Conservation (phyloP, 2,888 invertebrate genomes). For the Tetrapedia diversipes region DNA sequence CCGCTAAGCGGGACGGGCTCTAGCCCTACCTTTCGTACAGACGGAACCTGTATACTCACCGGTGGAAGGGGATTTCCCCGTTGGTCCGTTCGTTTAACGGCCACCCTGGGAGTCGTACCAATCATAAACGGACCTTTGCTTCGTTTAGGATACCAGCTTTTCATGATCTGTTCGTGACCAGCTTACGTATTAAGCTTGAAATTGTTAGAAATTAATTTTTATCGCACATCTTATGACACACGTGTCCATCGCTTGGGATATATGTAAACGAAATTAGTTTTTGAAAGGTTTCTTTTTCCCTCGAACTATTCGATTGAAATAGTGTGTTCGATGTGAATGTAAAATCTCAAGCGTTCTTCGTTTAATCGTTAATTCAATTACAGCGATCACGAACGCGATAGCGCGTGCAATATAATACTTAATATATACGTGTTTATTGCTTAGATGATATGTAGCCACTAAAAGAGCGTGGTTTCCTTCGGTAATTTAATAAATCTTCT, state of each 20-base stretch:
- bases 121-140: conserved; percentile 67
- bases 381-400: background rate
- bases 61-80: conserved; percentile 25
- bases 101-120: conserved; percentile 76
- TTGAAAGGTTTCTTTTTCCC: no score
- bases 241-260: no score
- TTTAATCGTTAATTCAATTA: conserved; percentile 9
- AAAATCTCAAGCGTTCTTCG: background rate
- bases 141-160: conserved; percentile 57
- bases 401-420: background rate
- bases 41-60: conserved; percentile 20
- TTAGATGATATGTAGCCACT: conserved; percentile 1
- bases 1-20: conserved; percentile 35
- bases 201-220: conserved; percentile 42
- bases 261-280: no score
- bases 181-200: conserved; percentile 24
- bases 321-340: no score
- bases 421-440: conserved; percentile 7
- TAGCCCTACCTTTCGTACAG: conserved; percentile 20
- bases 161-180: conserved; percentile 54
- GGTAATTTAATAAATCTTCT: conserved; percentile 29
- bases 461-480: conserved; percentile 12
- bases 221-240: no score
- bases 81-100: conserved; percentile 66
- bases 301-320: no score